Conservation (phyloP, 2,797 vertebrate species). For the Onychomys torridus region DNA sequence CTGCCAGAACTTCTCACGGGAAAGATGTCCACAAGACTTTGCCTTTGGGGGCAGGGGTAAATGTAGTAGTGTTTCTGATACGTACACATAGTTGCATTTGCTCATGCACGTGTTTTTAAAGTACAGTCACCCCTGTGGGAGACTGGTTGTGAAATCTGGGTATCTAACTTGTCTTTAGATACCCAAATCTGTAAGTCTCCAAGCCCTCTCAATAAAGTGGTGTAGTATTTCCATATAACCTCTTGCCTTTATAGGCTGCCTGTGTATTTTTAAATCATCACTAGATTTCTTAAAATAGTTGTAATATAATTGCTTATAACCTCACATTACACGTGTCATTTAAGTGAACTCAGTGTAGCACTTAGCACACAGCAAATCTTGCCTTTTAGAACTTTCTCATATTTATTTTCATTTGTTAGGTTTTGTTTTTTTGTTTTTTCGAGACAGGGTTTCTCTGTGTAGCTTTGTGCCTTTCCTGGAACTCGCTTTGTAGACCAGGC, state of each 20-base stretch:
- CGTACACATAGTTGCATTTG: neutral
- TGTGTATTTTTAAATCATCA: neutral
- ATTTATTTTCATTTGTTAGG: neutral
- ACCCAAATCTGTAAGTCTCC: neutral
- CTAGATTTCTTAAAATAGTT: neutral
- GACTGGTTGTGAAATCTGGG: neutral
- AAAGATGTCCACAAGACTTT: conserved; percentile 54
- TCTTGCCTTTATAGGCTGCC: neutral
- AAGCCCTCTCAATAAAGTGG: neutral
- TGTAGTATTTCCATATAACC: neutral
- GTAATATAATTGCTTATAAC: neutral
- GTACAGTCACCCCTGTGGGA: neutral
- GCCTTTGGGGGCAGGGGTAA: neutral
- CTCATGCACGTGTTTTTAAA: neutral
- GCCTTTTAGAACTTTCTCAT: neutral
- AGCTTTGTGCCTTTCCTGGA: too few species aligned
- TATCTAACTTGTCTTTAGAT: neutral
- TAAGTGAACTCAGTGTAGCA: neutral
- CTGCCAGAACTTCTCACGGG: conserved; percentile 69
- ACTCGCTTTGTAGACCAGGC: too few species aligned
- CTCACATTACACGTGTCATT: neutral
- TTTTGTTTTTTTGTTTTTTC: too few species aligned
- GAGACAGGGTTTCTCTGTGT: too few species aligned
- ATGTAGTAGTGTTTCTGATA: neutral
- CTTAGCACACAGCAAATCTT: neutral